phyloP scores from a whole-genome alignment of 2,888 invertebrate genomes.

The Limulus polyphemus region DNA sequence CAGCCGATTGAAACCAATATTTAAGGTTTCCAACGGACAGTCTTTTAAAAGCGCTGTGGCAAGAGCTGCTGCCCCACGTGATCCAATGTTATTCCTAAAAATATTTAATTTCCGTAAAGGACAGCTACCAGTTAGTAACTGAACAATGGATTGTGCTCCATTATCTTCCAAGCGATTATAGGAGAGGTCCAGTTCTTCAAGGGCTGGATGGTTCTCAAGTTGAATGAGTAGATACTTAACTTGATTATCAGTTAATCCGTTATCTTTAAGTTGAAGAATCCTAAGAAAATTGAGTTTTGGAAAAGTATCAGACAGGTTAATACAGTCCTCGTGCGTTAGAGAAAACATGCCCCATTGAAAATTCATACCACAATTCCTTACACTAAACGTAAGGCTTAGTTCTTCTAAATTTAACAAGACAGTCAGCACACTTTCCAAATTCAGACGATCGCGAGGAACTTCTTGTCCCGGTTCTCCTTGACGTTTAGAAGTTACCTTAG shows the following conservation, averaged over 20 bases:
- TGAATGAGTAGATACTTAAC: neutral
- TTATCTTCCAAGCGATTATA: slow-evolving; percentile 7
- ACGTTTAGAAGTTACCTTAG: slow-evolving; percentile 3
- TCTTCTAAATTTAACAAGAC: slow-evolving; percentile 2
- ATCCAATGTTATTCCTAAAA: slow-evolving; percentile 6
- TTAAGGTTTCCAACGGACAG: neutral
- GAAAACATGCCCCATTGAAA: neutral
- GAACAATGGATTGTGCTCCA: neutral
- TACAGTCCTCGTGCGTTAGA: slow-evolving; percentile 6
- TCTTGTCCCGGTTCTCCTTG: slow-evolving; percentile 8
- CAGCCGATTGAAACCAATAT: slow-evolving; percentile 10
- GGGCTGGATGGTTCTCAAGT: neutral
- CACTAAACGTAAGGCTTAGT: slow-evolving; percentile 1
- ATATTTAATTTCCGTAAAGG: slow-evolving; percentile 4
- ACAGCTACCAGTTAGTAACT: slow-evolving; percentile 5
- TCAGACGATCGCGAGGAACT: neutral
- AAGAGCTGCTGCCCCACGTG: slow-evolving; percentile 2
- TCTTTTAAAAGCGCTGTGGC: slow-evolving; percentile 7
- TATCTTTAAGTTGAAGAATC: slow-evolving; percentile 9
- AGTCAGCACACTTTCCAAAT: slow-evolving; percentile 5
- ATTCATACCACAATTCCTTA: neutral
- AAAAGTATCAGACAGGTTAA: slow-evolving; percentile 4
- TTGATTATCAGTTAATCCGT: slow-evolving; percentile 1
- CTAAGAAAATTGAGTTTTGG: neutral
- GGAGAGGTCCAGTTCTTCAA: slow-evolving; percentile 7